Conservation (phyloP, 2,113 vertebrate species). For the Stegostoma tigrinum region DNA sequence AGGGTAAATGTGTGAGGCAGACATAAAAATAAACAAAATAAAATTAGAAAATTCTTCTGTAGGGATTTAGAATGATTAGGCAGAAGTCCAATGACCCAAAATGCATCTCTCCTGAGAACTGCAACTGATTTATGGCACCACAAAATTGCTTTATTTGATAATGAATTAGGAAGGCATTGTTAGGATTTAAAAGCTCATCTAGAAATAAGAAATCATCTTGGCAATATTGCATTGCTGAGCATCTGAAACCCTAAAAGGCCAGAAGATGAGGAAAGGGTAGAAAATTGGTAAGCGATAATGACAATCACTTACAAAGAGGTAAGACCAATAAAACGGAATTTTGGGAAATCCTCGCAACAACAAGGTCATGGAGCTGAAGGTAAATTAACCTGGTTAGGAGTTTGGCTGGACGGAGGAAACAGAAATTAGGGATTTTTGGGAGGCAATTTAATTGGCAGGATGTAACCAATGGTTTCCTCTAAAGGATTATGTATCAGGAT, state of each 20-base stretch:
- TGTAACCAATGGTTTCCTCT: too few species aligned
- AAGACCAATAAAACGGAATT: background rate
- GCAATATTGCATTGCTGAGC: background rate
- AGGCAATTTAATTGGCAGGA: too few species aligned
- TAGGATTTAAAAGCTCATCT: background rate
- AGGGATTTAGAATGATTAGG: background rate
- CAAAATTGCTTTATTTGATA: too few species aligned
- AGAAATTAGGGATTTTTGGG: too few species aligned
- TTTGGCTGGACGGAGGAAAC: too few species aligned
- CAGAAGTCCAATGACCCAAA: background rate
- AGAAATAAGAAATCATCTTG: background rate
- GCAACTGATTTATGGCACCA: background rate
- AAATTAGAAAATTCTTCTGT: background rate
- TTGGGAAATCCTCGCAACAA: too few species aligned
- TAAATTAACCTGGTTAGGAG: too few species aligned
- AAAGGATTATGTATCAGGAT: too few species aligned
- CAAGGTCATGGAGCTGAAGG: too few species aligned
- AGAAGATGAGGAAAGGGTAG: background rate
- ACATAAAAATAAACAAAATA: background rate
- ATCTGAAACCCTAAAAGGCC: background rate
- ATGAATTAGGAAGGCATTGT: too few species aligned
- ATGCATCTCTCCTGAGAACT: background rate
- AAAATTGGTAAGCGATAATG: background rate
- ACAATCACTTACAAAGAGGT: background rate
- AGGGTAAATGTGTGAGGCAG: background rate